A percentile compares a stretch with the other conserved stretches of the same genome.
Conservation (phyloP, 2,113 vertebrate species). For the Fukomys damarensis region DNA sequence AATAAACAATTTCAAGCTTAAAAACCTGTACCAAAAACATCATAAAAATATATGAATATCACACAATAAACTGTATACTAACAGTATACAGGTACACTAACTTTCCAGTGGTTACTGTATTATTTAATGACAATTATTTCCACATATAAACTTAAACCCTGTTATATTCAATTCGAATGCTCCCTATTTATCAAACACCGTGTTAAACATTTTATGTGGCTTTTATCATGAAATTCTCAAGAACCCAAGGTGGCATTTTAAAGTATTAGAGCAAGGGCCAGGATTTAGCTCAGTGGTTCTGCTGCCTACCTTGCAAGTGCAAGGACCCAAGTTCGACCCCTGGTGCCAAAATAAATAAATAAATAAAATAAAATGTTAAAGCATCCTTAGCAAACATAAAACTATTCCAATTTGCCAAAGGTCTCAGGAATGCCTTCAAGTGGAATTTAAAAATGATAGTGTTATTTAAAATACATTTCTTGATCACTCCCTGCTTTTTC, state of each 20-base stretch:
- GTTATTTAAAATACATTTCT: neutral
- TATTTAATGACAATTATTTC: slow-evolving; percentile 1
- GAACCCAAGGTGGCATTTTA: neutral
- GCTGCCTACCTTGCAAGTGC: too few relatives aligned
- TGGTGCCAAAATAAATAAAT: too few relatives aligned
- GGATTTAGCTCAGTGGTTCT: too few relatives aligned
- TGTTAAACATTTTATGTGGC: neutral
- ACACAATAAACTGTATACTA: neutral
- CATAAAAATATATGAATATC: neutral
- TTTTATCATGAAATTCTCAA: slow-evolving; percentile 19
- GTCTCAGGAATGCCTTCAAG: neutral
- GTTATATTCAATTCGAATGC: neutral
- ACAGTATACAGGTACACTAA: neutral
- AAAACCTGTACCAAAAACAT: slow-evolving; percentile 3
- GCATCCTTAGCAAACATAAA: neutral
- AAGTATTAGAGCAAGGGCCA: neutral
- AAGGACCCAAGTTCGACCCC: too few relatives aligned
- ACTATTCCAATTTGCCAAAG: neutral
- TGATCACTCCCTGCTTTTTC: slow-evolving; percentile 14
- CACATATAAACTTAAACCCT: neutral
- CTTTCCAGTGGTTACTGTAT: neutral
- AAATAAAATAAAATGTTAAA: too few relatives aligned
- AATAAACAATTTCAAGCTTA: slow-evolving; percentile 60
- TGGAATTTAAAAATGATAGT: slow-evolving; percentile 3
- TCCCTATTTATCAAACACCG: neutral